phyloP scores from a whole-genome alignment of 2,113 vertebrate species.

The Pachyramphus minor region DNA sequence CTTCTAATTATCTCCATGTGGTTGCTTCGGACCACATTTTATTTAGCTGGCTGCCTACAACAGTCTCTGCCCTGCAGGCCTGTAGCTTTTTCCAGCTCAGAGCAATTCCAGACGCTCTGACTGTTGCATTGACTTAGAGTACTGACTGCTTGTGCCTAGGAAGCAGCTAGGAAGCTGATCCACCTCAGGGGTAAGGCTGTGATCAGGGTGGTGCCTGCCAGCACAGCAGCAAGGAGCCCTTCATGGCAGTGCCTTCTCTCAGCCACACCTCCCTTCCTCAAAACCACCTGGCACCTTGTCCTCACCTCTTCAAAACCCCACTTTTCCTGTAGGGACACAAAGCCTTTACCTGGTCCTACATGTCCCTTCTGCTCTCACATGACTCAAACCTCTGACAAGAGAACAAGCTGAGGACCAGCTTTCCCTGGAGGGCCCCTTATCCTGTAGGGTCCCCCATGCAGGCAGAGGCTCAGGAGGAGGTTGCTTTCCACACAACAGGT shows the following conservation, averaged over 20 bases:
- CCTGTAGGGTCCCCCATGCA: background rate
- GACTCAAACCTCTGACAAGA: background rate
- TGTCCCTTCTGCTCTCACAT: accelerated
- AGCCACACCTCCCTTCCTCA: background rate
- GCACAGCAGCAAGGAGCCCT: background rate
- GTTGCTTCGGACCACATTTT: background rate
- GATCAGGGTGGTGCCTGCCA: background rate
- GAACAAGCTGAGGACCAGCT: background rate
- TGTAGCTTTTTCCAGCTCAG: background rate
- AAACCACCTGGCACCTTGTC: background rate
- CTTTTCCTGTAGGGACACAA: background rate
- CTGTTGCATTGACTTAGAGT: background rate
- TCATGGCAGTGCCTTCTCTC: accelerated
- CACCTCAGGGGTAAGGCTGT: background rate
- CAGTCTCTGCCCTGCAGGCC: background rate
- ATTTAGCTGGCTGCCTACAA: background rate
- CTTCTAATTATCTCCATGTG: background rate
- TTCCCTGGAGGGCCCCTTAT: background rate
- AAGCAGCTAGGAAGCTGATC: background rate
- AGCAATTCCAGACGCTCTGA: background rate
- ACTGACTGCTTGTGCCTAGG: background rate
- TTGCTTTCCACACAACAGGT: accelerated
- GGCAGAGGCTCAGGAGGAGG: accelerated
- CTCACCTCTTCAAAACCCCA: background rate
- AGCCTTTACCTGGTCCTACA: background rate